A percentile compares a stretch with the other conserved stretches of the same genome.
Conservation (phyloP, 2,113 vertebrate genomes). For the Barbus barbus region DNA sequence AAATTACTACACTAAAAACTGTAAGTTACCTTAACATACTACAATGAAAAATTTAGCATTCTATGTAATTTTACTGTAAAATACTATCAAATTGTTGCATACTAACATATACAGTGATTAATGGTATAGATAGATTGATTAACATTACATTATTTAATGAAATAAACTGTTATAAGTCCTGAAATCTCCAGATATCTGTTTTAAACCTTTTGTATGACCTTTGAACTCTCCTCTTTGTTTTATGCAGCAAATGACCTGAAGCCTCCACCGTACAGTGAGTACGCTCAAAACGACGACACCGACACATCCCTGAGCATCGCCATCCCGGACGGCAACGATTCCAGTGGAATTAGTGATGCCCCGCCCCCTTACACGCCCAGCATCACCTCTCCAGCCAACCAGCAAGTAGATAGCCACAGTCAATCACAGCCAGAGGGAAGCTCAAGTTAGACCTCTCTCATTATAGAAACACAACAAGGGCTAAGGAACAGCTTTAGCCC, state of each 20-base stretch:
- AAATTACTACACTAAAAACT: too few relatives aligned
- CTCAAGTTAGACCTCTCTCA: conserved; percentile 56
- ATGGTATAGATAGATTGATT: too few relatives aligned
- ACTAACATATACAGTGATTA: too few relatives aligned
- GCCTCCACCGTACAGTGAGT: conserved; percentile 83
- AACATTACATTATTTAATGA: too few relatives aligned
- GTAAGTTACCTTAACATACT: too few relatives aligned
- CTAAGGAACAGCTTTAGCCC: conserved; percentile 6
- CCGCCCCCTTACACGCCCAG: conserved; percentile 79
- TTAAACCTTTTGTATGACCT: not conserved
- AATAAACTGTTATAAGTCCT: too few relatives aligned
- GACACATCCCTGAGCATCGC: conserved; percentile 59
- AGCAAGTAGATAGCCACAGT: conserved; percentile 46
- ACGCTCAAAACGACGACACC: conserved; percentile 59
- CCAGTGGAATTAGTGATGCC: conserved; percentile 71
- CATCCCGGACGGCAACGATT: conserved; percentile 68
- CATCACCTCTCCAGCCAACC: conserved; percentile 42
- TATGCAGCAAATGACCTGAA: conserved; percentile 78
- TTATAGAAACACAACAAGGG: conserved; percentile 39
- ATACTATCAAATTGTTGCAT: too few relatives aligned
- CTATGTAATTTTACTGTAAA: too few relatives aligned
- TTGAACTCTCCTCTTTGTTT: conserved; percentile 2
- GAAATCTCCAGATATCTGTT: too few relatives aligned
- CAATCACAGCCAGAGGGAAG: conserved; percentile 58
- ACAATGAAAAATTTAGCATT: too few relatives aligned